Base-by-base conservation (phyloP, 2,113 vertebrate genomes). In the Calyptommatus sinebrachiatus region DNA sequence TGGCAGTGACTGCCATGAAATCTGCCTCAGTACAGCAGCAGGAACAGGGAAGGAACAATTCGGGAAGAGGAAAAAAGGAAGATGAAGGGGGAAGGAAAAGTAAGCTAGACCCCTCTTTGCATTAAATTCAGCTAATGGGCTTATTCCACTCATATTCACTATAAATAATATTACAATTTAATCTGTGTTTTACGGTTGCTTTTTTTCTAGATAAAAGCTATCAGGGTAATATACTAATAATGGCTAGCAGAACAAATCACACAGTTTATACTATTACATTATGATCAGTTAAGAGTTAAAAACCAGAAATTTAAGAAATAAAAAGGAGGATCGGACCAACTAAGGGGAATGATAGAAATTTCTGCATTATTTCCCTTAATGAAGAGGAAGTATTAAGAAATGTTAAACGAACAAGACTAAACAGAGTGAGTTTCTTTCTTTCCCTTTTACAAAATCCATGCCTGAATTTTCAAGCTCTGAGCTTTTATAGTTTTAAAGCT, bases 401-500 rank as follows among this genome's bases (percentile, higher is more conserved):
- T 10, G 14, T 73, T 80, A 71, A 69, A 57, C 66, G 24, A 74
- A 78, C 0, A 1, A 76, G 20, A 62, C 50, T 10, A 69, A 8
- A 2, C 29, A 69, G 76, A 79, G 48, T 67, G 67, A 6, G 81
- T 71, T 82, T 62, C 61, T 74, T 14, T 50, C 74, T 77, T 83
- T 77, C 35, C 5, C 5, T 41, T 41, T 41, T 41, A 41, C 35
- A 41, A 41, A 77, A 0, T n/a, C 41, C 7, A n/a, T 24, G 9
- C 24, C 85, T 79, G 80, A 77, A 84, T 85, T 87, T 88, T 88
- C 86, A 79, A 86, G 85, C 77, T 90, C 87, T 83, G 88, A 79
- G 79, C 76, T 90, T 41, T 80, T 86, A 91, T 86, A 87, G 84
- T 85, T 85, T 86, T 89, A 92, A 83, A 85, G 91, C 89, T 87